Percentiles rank a stretch among this genome's conserved stretches.
Conservation (phyloP, 1,140 invertebrate species). For the Plectrocnemia conspersa region DNA sequence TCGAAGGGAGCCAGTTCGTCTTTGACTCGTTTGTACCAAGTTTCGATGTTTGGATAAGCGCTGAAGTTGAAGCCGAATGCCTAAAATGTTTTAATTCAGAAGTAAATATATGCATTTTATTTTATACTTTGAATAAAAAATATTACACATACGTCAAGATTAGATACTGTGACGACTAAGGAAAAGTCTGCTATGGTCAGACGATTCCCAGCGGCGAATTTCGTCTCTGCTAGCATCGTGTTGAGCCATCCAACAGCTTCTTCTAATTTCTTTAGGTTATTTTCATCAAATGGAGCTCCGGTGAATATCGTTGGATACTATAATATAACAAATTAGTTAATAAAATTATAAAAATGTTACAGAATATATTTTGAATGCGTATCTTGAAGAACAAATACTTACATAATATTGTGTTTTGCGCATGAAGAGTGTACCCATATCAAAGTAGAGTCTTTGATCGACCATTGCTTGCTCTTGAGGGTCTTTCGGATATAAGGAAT, state of each 20-base stretch:
- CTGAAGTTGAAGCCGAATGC: constrained; percentile 61
- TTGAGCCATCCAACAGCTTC: constrained; percentile 61
- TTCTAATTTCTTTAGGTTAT: constrained; percentile 58
- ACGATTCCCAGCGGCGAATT: constrained; percentile 62
- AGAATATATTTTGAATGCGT: too few relatives aligned
- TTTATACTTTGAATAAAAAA: not conserved
- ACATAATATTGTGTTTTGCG: constrained; percentile 52
- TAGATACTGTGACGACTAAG: constrained; percentile 57
- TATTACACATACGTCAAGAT: constrained; percentile 41
- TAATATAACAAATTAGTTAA: constrained; percentile 26
- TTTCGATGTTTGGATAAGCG: constrained; percentile 61
- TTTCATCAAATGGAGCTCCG: constrained; percentile 49
- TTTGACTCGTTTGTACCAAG: constrained; percentile 68
- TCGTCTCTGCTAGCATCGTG: constrained; percentile 57
- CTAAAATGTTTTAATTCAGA: too few relatives aligned
- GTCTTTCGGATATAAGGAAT: constrained; percentile 64
- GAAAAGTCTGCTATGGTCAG: constrained; percentile 71
- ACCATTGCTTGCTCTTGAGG: constrained; percentile 62
- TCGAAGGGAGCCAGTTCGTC: constrained; percentile 58
- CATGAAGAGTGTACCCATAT: constrained; percentile 61
- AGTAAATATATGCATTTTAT: constrained; percentile 27
- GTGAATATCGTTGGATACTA: constrained; percentile 42
- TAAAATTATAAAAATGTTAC: too few relatives aligned
- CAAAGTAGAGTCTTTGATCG: constrained; percentile 68
- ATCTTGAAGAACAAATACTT: constrained; percentile 40